A percentile compares a stretch with the other conserved stretches of the same genome.
phyloP scores from a whole-genome alignment of 1,140 invertebrate genomes.

The Maconellicoccus hirsutus region DNA sequence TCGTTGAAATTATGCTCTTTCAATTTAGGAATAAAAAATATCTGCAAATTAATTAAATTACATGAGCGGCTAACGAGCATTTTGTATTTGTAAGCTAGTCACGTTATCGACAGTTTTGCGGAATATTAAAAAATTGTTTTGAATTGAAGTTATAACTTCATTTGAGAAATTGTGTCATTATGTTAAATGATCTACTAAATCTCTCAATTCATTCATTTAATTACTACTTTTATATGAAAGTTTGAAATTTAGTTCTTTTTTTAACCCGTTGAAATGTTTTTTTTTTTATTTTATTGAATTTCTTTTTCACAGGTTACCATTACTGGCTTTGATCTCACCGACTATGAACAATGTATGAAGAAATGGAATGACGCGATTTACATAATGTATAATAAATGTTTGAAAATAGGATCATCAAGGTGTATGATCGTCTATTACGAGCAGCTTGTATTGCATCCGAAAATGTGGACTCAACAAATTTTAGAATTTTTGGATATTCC shows the following conservation, averaged over 20 bases:
- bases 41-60: not conserved
- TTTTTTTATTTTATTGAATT: constrained; percentile 13
- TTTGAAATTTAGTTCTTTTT: no score
- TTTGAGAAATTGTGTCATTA: no score
- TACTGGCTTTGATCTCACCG: constrained; percentile 89
- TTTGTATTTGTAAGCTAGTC: not conserved
- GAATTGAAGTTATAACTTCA: no score
- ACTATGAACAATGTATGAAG: constrained; percentile 82
- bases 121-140: no score
- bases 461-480: constrained; percentile 78
- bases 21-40: not conserved
- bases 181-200: no score
- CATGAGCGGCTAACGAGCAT: not conserved
- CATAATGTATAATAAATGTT: constrained; percentile 89
- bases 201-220: no score
- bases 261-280: not conserved
- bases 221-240: no score
- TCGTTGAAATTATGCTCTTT: not conserved
- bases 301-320: constrained; percentile 68
- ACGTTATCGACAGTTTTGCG: not conserved
- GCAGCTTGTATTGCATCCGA: constrained; percentile 88
- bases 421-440: constrained; percentile 92
- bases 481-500: constrained; percentile 82
- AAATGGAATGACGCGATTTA: constrained; percentile 95
- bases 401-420: constrained; percentile 63